Evolutionary conservation across 2,113 vertebrate genomes (phyloP).

Genomic region (Aptenodytes patagonicus): DNA sequence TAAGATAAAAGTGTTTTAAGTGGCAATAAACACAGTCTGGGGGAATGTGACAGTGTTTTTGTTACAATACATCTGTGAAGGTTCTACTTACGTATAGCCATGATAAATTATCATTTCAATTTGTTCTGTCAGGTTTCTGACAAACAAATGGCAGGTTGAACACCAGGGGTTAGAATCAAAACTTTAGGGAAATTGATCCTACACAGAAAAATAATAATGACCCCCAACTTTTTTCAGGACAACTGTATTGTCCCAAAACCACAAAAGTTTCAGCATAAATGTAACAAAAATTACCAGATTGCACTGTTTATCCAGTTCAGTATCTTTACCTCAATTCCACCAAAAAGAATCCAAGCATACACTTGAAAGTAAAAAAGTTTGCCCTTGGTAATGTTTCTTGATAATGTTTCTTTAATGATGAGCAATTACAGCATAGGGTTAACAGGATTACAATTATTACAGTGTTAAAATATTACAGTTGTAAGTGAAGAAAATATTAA

Average conservation of each 20-base stretch:
- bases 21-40: background rate
- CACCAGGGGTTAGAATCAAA: background rate
- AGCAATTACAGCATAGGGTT: background rate
- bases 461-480: background rate
- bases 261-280: background rate
- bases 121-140: background rate
- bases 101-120: background rate
- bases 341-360: background rate
- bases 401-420: background rate
- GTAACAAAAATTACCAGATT: background rate
- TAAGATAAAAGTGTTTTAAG: constrained; percentile 21
- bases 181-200: background rate
- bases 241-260: background rate
- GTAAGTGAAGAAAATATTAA: background rate
- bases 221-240: background rate
- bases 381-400: background rate
- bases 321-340: background rate
- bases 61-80: background rate
- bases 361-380: background rate
- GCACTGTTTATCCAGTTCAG: background rate
- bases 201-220: background rate
- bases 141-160: background rate
- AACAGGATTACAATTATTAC: background rate
- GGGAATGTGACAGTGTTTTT: background rate
- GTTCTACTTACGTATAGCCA: background rate